Evolutionary conservation across 2,113 vertebrate species (phyloP).

Genomic region (Ammodramus savannarum): DNA sequence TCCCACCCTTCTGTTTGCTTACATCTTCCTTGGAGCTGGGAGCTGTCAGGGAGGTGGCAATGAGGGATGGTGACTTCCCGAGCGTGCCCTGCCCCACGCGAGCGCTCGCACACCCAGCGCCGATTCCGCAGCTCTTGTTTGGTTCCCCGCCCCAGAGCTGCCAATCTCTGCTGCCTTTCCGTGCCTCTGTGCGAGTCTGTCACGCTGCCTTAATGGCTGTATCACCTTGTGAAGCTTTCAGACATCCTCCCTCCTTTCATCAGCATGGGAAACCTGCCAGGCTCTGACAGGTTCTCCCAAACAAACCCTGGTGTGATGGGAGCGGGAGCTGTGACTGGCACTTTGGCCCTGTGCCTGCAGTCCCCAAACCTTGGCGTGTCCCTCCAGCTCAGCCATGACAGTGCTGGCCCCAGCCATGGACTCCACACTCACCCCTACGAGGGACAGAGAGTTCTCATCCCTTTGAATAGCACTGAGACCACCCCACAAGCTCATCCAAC

Average conservation of each 20-base stretch:
- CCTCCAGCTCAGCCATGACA: rapidly evolving
- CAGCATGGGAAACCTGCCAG: slow-evolving; percentile 51
- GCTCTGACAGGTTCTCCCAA: slow-evolving; percentile 48
- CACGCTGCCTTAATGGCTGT: slow-evolving; percentile 29
- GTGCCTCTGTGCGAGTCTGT: slow-evolving; percentile 21
- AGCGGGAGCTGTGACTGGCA: background rate
- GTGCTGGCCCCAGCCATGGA: rapidly evolving
- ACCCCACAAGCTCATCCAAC: rapidly evolving
- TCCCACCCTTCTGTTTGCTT: background rate
- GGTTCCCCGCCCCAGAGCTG: slow-evolving; percentile 9
- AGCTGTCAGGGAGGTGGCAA: slow-evolving; percentile 10
- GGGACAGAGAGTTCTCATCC: background rate
- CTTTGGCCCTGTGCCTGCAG: background rate
- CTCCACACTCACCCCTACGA: rapidly evolving
- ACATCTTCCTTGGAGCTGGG: background rate
- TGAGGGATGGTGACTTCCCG: background rate
- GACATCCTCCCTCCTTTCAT: slow-evolving; percentile 44
- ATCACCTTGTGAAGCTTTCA: slow-evolving; percentile 50
- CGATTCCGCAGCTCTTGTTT: background rate
- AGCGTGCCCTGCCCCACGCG: background rate
- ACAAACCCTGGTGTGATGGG: background rate
- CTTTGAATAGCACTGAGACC: background rate
- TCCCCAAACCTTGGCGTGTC: rapidly evolving
- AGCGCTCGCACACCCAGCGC: background rate
- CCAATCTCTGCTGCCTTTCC: background rate